These are phyloP conservation scores for Microchrysa polita DNA, from an alignment of 2,888 invertebrate species.

Conservation along the genomic window DNA sequence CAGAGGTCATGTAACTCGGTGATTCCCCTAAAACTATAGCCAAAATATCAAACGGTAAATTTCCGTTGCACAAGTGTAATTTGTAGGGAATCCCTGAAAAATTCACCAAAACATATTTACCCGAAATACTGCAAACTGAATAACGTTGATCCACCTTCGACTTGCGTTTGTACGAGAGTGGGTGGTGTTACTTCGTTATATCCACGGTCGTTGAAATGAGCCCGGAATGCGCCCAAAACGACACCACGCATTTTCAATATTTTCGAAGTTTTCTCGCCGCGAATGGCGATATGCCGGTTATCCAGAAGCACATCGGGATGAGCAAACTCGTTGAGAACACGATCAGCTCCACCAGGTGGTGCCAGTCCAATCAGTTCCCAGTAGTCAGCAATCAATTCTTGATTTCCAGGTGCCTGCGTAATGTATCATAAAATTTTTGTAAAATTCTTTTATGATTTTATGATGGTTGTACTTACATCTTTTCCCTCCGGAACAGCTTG, in stretches of 20 bases:
- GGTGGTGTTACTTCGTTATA: conserved; percentile 97
- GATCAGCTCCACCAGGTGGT: conserved; percentile 98
- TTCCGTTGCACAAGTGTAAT: too few species aligned
- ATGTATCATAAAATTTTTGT: neutral
- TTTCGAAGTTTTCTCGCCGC: conserved; percentile 97
- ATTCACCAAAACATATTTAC: conserved; percentile 66
- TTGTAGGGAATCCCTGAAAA: too few species aligned
- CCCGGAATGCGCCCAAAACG: conserved; percentile 81
- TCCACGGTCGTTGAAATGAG: conserved; percentile 81
- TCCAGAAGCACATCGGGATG: conserved; percentile 96
- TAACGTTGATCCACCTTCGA: conserved; percentile 98
- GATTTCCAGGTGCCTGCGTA: conserved; percentile 79
- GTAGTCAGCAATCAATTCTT: conserved; percentile 88
- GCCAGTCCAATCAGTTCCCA: conserved; percentile 93
- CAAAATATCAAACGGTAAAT: too few species aligned
- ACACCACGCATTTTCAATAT: conserved; percentile 90
- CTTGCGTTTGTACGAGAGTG: conserved; percentile 97
- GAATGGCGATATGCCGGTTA: conserved; percentile 96
- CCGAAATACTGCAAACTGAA: conserved; percentile 88
- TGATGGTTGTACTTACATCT: conserved; percentile 76
- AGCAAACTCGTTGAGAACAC: conserved; percentile 96
- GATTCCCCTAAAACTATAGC: too few species aligned
- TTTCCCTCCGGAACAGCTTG: conserved; percentile 90
- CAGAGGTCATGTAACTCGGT: too few species aligned
- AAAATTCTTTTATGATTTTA: neutral